Evolutionary conservation across 2,888 invertebrate genomes (phyloP).

Genomic region (Eulithis testata): DNA sequence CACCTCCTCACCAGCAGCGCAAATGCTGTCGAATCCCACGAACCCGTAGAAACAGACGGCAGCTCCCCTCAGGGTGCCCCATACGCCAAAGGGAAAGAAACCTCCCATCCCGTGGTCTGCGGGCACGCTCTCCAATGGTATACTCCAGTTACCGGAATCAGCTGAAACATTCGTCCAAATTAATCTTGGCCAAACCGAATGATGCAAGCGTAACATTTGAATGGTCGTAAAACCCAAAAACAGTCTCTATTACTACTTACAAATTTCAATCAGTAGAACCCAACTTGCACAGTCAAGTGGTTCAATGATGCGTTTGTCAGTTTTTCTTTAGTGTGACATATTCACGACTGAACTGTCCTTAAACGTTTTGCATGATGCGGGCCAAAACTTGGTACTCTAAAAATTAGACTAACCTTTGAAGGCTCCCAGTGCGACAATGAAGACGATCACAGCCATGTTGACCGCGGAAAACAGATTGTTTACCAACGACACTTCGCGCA

Average conservation of each 20-base stretch:
- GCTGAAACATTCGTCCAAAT: conserved; percentile 59
- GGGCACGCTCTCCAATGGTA: conserved; percentile 67
- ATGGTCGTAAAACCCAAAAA: no score
- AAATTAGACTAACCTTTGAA: conserved; percentile 81
- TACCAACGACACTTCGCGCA: conserved; percentile 90
- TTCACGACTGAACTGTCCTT: no score
- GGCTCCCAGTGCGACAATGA: conserved; percentile 89
- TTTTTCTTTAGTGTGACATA: no score
- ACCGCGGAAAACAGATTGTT: conserved; percentile 91
- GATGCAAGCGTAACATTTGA: no score
- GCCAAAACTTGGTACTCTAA: no score
- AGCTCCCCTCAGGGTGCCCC: conserved; percentile 91
- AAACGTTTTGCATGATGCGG: no score
- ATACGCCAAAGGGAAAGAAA: conserved; percentile 94
- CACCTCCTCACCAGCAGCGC: conserved; percentile 95
- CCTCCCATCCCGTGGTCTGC: conserved; percentile 89
- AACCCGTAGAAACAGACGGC: conserved; percentile 96
- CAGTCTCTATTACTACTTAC: no score
- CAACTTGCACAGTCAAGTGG: no score
- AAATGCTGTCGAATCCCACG: conserved; percentile 96
- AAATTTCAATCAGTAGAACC: no score
- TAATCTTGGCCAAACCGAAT: not conserved
- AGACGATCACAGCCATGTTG: conserved; percentile 89
- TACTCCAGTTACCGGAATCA: conserved; percentile 82
- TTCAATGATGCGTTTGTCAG: no score